phyloP scores from a whole-genome alignment of 2,113 vertebrate species.

The Ovibos moschatus region DNA sequence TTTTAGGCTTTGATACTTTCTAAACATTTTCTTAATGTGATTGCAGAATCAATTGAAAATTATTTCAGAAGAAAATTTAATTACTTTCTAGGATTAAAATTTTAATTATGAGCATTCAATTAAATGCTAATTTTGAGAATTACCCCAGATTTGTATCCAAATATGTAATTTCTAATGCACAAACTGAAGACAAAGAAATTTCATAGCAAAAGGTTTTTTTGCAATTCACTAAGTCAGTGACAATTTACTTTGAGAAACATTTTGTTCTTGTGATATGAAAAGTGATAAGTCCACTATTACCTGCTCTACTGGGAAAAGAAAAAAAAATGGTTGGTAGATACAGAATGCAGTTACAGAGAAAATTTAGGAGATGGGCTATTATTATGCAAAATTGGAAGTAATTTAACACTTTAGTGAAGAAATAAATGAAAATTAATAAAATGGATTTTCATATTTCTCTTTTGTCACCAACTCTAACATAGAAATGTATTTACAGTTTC shows the following conservation, averaged over 20 bases:
- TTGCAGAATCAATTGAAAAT: conserved; percentile 57
- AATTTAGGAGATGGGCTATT: background rate
- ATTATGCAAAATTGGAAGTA: background rate
- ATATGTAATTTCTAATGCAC: conserved; percentile 63
- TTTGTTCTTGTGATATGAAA: conserved; percentile 56
- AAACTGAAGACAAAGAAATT: conserved; percentile 67
- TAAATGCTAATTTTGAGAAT: conserved; percentile 73
- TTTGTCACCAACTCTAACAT: background rate
- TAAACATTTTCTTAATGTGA: conserved; percentile 42
- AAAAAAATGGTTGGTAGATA: background rate
- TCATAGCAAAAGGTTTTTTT: conserved; percentile 39
- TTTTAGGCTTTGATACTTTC: conserved; percentile 57
- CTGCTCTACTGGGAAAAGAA: background rate
- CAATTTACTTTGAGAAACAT: conserved; percentile 62
- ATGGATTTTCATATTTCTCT: background rate
- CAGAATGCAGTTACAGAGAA: background rate
- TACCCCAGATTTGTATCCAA: conserved; percentile 73
- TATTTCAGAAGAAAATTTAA: conserved; percentile 74
- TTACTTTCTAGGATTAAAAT: conserved; percentile 78
- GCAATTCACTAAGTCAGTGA: conserved; percentile 40
- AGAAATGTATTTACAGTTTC: background rate
- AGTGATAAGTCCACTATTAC: conserved; percentile 44
- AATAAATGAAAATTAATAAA: background rate
- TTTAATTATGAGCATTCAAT: conserved; percentile 77
- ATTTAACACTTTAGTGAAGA: background rate